Percentiles rank a stretch among this genome's conserved stretches.
These are phyloP conservation scores for Thymelicus acteon DNA, from an alignment of 2,888 invertebrate genomes.

Conservation along the genomic window DNA sequence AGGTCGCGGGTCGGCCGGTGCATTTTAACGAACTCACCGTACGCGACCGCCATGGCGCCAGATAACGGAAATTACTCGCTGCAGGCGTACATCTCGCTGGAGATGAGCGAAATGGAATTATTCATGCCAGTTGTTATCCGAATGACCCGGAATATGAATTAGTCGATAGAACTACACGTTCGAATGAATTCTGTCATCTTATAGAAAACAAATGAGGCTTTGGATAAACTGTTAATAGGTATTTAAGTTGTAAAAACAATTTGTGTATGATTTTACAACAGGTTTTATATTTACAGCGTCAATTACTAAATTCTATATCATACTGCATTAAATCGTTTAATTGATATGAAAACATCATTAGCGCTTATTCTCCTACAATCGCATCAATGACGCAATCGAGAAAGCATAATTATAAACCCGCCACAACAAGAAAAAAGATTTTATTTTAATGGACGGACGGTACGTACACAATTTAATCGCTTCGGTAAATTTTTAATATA, in stretches of 20 bases:
- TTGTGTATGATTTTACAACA: too few species aligned
- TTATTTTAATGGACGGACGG: neutral
- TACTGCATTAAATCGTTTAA: slow-evolving; percentile 12
- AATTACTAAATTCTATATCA: neutral
- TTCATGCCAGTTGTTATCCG: slow-evolving; percentile 36
- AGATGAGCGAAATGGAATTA: slow-evolving; percentile 38
- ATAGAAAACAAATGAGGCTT: neutral
- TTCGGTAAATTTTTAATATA: too few species aligned
- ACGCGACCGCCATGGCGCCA: slow-evolving; percentile 49
- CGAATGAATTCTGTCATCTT: neutral
- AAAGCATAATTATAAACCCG: slow-evolving; percentile 4
- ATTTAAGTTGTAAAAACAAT: neutral
- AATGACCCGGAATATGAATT: slow-evolving; percentile 38
- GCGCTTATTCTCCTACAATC: slow-evolving; percentile 6
- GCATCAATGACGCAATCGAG: neutral
- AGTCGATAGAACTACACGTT: slow-evolving; percentile 21
- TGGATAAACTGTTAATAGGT: neutral
- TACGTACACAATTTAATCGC: too few species aligned
- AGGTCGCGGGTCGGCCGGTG: slow-evolving; percentile 46
- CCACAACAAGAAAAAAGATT: neutral
- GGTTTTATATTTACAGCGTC: too few species aligned
- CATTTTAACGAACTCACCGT: slow-evolving; percentile 49
- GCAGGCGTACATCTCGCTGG: slow-evolving; percentile 42
- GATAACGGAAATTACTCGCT: slow-evolving; percentile 55
- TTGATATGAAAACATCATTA: slow-evolving; percentile 18